Percentiles rank a stretch among this genome's conserved stretches.
Conservation (phyloP, 1,140 invertebrate species). For the Micrasema minimum region DNA sequence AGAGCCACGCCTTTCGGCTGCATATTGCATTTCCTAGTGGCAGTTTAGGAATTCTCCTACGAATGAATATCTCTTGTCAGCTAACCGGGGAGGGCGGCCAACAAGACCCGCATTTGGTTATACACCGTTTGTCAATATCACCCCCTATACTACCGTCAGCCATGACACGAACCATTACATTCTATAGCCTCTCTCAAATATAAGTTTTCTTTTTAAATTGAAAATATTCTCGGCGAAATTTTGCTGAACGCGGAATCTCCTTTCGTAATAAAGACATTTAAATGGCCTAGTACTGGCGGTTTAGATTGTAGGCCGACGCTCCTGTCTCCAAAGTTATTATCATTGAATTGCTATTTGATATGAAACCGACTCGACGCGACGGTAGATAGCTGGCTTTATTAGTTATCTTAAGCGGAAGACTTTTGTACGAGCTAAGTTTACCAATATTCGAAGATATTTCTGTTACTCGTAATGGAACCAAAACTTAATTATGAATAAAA, state of each 20-base stretch:
- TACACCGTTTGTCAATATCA: slow-evolving; percentile 10
- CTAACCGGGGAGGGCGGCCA: no score
- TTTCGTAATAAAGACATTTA: slow-evolving; percentile 26
- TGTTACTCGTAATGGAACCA: no score
- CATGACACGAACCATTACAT: not conserved
- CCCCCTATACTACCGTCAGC: not conserved
- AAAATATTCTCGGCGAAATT: slow-evolving; percentile 2
- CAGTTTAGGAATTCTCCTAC: slow-evolving; percentile 10
- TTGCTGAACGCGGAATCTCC: not conserved
- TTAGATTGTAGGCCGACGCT: no score
- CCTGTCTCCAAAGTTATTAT: no score
- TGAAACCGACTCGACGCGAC: no score
- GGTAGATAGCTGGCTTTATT: no score
- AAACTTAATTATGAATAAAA: no score
- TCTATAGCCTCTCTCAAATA: not conserved
- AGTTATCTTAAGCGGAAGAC: no score
- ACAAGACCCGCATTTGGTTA: slow-evolving; percentile 16
- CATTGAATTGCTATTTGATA: no score
- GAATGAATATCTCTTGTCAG: slow-evolving; percentile 10
- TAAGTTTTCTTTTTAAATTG: not conserved
- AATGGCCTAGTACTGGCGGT: slow-evolving; percentile 7
- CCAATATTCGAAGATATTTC: no score
- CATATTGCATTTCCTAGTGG: slow-evolving; percentile 23
- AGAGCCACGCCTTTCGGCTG: not conserved
- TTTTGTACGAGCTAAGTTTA: no score